A percentile compares a stretch with the other conserved stretches of the same genome.
Conservation (phyloP, 2,113 vertebrate genomes). For the Pluvialis apricaria region DNA sequence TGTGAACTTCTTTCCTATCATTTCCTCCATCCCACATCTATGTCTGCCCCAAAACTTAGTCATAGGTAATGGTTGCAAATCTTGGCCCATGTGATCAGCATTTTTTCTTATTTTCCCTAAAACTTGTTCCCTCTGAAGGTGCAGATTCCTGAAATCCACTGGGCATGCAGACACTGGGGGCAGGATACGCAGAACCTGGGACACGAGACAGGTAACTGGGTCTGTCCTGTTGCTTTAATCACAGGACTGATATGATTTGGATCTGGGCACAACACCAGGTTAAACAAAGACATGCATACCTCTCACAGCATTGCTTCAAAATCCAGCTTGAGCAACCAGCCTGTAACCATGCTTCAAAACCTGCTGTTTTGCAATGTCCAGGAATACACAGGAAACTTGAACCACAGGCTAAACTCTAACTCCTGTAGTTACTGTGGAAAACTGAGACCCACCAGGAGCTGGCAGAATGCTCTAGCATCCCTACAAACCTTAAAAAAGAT, state of each 20-base stretch:
- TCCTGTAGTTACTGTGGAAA: background rate
- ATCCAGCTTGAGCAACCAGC: background rate
- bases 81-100: background rate
- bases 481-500: background rate
- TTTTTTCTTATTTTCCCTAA: background rate
- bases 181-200: background rate
- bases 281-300: background rate
- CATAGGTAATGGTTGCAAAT: background rate
- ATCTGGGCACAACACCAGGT: background rate
- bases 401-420: background rate
- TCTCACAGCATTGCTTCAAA: background rate
- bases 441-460: background rate
- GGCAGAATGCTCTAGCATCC: background rate
- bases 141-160: background rate
- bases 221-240: background rate
- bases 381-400: background rate
- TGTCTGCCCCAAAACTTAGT: background rate
- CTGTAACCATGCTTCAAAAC: background rate
- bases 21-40: background rate
- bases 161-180: background rate
- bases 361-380: background rate
- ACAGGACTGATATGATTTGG: background rate
- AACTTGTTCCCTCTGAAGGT: background rate
- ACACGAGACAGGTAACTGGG: rapidly evolving
- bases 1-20: background rate